Base-by-base conservation (phyloP, 2,888 invertebrate genomes). In the Pedicia rivosa region DNA sequence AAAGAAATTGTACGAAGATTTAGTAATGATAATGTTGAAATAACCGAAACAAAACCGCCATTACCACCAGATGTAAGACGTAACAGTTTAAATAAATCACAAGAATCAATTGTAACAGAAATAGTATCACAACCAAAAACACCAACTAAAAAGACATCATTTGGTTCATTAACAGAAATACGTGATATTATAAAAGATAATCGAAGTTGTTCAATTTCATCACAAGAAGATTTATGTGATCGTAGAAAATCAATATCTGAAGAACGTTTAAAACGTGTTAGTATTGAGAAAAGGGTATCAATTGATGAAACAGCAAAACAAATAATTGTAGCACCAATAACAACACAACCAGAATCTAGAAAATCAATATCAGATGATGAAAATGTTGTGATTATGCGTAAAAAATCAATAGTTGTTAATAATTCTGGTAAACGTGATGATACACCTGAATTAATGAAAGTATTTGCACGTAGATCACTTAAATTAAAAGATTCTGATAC, bases 381-480 rank as follows among this genome's bases (percentile, higher is more conserved):
- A 14, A 43, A 44, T 37, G 47, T 46, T 3, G 59, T 59, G 7
- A 48, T 61, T 28, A 41, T 61, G 35, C 54, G 61, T 17, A 59
- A 59, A 40, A 61, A 61, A 43, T 56, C 59, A 5, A 54, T 59
- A 42, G 52, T 33, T 2, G 31, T 32, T n/a, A 38, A 44, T 10
- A 41, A 31, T 19, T 37, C 38, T 3, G 41, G 42, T 4, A 47
- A 63, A 47, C 67, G 69, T 38, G 78, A 80, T 39, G 74, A 78
- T 24, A 78, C 80, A 53, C 81, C 82, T 0, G 82, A 82, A 56
- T 54, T 82, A 7, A 75, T 82, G 72, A 82, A 82, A 59, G 83
- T 83, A 1, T 83, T 83, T 52, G 82, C 82, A 0, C 63, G 83
- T 29, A 62, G 82, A 39, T 83, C 82, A n/a, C 60, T 83, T 0